Conservation (phyloP, 2,113 vertebrate genomes). For the Bolborhynchus lineola region DNA sequence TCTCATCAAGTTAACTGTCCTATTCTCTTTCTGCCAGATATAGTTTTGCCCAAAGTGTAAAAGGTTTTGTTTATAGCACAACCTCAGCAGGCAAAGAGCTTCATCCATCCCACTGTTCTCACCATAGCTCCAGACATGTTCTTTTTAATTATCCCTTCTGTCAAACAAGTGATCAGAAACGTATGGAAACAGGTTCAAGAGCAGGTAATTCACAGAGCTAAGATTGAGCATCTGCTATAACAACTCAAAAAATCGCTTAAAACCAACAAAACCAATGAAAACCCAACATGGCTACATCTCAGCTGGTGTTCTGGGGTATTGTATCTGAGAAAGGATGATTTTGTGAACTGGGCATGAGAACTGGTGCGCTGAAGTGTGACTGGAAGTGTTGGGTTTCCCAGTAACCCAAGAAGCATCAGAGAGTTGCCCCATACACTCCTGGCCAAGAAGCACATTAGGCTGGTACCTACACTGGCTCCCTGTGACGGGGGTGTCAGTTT, state of each 20-base stretch:
- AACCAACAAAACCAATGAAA: background rate
- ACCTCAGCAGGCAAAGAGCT: background rate
- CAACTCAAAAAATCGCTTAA: background rate
- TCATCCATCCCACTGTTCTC: background rate
- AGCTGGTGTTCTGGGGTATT: background rate
- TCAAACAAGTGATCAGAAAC: background rate
- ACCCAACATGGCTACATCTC: background rate
- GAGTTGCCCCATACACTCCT: background rate
- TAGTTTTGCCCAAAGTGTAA: background rate
- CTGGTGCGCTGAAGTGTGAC: background rate
- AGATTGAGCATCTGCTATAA: background rate
- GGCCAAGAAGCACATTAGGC: background rate
- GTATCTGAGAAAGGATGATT: background rate
- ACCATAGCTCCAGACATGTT: background rate
- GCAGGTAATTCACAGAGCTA: background rate
- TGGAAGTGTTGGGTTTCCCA: background rate
- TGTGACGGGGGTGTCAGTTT: background rate
- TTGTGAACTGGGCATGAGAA: background rate
- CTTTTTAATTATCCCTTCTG: background rate
- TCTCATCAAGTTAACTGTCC: background rate
- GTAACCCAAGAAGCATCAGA: background rate
- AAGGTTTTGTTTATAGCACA: background rate
- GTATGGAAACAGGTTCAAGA: background rate
- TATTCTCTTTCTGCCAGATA: background rate
- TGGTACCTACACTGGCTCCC: background rate